Base-by-base conservation (phyloP, 2,113 vertebrate species). In the Phalacrocorax aristotelis region DNA sequence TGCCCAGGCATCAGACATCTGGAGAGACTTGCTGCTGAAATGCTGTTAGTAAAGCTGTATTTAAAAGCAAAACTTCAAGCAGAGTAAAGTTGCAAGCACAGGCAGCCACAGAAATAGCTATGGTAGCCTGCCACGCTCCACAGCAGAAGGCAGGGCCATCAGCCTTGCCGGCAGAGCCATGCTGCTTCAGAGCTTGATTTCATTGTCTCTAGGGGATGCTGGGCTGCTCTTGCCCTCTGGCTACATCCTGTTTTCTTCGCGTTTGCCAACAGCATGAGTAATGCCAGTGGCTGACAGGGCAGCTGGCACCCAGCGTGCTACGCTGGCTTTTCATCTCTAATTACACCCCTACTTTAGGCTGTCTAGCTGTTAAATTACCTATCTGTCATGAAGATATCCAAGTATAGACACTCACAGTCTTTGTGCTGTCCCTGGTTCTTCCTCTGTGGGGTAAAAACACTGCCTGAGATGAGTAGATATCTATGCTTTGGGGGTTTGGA, bases 211-310 rank as follows among this genome's bases (percentile, higher is more conserved):
- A 57, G 68, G 88, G 66, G 9, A 68, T 88, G 82, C 71, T 0
- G 0, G 27, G 92, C 62, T 69, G 55, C 84, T 86, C 26, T 19
- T 83, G 60, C 32, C 88, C 90, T 68, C 85, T 71, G 90, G 68
- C 92, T 86, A 77, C 23, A 1, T 96, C 92, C 79, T 93, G 93
- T 94, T 97, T 96, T 83, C 79, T 83, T 89, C 90, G 79, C 42
- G 6, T 62, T 94, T 96, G 95, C 95, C 90, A 95, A 21, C 55
- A 84, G 92, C 1, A 5, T 86, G 83, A 92, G 57, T 74, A 90
- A 81, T 87, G 95, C 95, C 83, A 89, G 72, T 1, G 1, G 93
- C 92, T 95, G 92, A 77, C 68, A 46, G 72, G 71, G 83, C 85
- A 96, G 92, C 90, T 97, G 92, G 94, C 94, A 95, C 38, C 10